phyloP scores from a whole-genome alignment of 2,797 vertebrate species.

The Gallinago stenura region DNA sequence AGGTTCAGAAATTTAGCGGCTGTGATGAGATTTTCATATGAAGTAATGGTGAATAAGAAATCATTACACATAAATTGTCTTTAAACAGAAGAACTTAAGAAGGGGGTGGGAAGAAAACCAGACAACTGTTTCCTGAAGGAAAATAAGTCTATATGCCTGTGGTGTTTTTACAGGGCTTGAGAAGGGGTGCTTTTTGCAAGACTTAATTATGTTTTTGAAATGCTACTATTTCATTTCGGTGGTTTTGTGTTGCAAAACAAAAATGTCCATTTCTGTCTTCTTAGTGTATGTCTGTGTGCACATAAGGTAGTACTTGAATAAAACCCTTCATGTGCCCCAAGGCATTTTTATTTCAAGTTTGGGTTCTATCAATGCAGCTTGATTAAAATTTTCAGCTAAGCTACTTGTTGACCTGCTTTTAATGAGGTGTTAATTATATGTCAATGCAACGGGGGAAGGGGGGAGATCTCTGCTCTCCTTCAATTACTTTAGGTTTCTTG shows the following conservation, averaged over 20 bases:
- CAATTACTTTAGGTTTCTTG: background rate
- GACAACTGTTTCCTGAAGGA: slow-evolving; percentile 55
- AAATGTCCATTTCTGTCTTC: background rate
- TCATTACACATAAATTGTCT: slow-evolving; percentile 41
- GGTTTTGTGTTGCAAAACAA: slow-evolving; percentile 38
- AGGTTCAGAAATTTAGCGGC: slow-evolving; percentile 32
- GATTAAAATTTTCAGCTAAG: background rate
- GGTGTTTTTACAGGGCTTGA: slow-evolving; percentile 64
- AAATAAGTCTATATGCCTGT: slow-evolving; percentile 58
- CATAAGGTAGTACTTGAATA: background rate
- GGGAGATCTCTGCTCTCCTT: background rate
- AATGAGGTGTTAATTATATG: background rate
- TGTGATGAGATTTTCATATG: slow-evolving; percentile 43
- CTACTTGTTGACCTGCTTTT: background rate
- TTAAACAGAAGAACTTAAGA: slow-evolving; percentile 57
- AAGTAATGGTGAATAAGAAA: slow-evolving; percentile 55
- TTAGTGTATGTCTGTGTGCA: background rate
- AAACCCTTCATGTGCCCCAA: background rate
- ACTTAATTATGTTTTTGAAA: slow-evolving; percentile 60
- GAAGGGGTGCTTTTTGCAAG: slow-evolving; percentile 9
- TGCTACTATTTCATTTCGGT: slow-evolving; percentile 62
- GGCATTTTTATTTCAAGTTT: background rate
- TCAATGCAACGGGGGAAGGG: background rate
- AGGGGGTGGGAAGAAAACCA: slow-evolving; percentile 29
- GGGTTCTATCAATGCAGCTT: background rate